These are phyloP conservation scores for Ambastaia sidthimunki DNA, from an alignment of 2,797 vertebrate species.

Conservation along the genomic window DNA sequence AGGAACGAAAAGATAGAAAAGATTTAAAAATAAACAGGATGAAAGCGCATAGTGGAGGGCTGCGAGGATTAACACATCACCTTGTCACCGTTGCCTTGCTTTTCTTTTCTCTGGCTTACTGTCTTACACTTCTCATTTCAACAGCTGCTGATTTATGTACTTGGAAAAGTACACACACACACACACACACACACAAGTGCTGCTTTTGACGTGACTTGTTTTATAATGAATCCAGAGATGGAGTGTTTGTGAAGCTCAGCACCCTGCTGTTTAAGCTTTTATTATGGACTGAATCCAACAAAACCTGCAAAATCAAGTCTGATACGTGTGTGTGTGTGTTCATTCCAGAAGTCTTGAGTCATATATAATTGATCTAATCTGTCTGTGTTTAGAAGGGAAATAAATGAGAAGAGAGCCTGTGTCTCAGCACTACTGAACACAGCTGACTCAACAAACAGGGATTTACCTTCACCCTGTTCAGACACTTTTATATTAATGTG, in stretches of 20 bases:
- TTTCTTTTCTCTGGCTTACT: conserved; percentile 17
- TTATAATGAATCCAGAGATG: conserved; percentile 31
- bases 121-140: conserved; percentile 35
- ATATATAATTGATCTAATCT: conserved; percentile 27
- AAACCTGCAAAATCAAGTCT: background rate
- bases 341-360: conserved; percentile 12
- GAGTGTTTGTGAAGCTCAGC: conserved; percentile 14
- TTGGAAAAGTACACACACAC: conserved; percentile 2
- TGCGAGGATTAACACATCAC: background rate
- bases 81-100: conserved; percentile 2
- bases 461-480: background rate
- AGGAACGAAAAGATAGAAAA: background rate
- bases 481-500: background rate
- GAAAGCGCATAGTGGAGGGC: conserved; percentile 10
- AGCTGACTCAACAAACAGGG: background rate
- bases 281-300: background rate
- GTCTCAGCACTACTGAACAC: conserved; percentile 1
- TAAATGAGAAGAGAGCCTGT: background rate
- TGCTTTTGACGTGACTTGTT: conserved; percentile 29
- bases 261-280: conserved; percentile 33
- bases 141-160: conserved; percentile 44
- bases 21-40: conserved; percentile 38
- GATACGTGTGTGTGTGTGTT: background rate
- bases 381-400: background rate
- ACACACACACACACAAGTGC: background rate